Percentiles rank a stretch among this genome's conserved stretches.
Evolutionary conservation across 1,140 invertebrate species (phyloP).

Genomic region (Drosophila serrata): DNA sequence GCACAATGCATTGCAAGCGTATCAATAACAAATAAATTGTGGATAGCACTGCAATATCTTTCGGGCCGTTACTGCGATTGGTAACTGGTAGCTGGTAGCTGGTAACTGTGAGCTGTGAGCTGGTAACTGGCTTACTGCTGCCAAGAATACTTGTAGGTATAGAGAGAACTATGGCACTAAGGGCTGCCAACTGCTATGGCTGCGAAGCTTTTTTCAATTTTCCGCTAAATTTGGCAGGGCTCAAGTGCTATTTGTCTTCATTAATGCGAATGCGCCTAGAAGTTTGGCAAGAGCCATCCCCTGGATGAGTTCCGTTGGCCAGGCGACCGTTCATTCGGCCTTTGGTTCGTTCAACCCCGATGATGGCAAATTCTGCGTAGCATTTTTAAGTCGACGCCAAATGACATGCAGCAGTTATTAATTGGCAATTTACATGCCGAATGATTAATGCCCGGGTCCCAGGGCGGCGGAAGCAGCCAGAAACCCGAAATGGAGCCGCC

Average conservation of each 20-base stretch:
- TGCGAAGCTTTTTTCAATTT: constrained; percentile 83
- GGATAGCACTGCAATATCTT: constrained; percentile 74
- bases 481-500: constrained; percentile 71
- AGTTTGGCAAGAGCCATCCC: constrained; percentile 60
- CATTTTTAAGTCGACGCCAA: constrained; percentile 75
- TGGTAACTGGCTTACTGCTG: constrained; percentile 45
- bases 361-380: constrained; percentile 57
- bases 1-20: constrained; percentile 56
- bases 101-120: constrained; percentile 21
- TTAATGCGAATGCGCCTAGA: constrained; percentile 79
- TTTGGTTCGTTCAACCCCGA: constrained; percentile 58
- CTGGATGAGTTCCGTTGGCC: constrained; percentile 19
- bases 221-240: constrained; percentile 83
- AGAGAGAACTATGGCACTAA: constrained; percentile 49
- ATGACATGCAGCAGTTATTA: constrained; percentile 84
- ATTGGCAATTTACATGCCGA: constrained; percentile 84
- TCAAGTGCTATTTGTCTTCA: constrained; percentile 84
- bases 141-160: constrained; percentile 49
- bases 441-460: constrained; percentile 75
- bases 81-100: constrained; percentile 15
- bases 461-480: constrained; percentile 62
- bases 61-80: constrained; percentile 28
- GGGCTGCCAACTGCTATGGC: constrained; percentile 44
- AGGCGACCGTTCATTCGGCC: constrained; percentile 1
- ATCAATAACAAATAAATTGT: constrained; percentile 75